A percentile compares a stretch with the other conserved stretches of the same genome.
Conservation (phyloP, 2,888 invertebrate genomes). For the Microctonus brassicae region DNA sequence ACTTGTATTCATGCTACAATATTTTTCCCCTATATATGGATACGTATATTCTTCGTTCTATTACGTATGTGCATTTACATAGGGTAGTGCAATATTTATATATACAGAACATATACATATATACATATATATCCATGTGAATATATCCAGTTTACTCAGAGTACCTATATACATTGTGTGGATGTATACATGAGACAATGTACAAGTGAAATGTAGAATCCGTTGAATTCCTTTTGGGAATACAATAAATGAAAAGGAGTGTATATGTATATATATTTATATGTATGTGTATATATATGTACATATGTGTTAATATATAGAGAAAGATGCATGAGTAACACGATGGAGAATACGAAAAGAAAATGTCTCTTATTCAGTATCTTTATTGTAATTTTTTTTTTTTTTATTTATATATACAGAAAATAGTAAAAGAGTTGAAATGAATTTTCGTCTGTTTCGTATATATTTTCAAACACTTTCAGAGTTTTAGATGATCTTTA, state of each 20-base stretch:
- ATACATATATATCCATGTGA: too few relatives aligned
- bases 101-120: conserved; percentile 6
- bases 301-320: too few relatives aligned
- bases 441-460: background rate
- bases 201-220: conserved; percentile 21
- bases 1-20: background rate
- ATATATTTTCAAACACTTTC: background rate
- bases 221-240: conserved; percentile 20
- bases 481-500: background rate
- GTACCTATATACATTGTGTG: conserved; percentile 1
- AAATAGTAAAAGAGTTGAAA: background rate
- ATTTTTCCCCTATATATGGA: too few relatives aligned
- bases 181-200: background rate
- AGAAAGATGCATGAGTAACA: too few relatives aligned
- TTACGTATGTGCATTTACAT: conserved; percentile 19
- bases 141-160: background rate
- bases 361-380: background rate
- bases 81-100: conserved; percentile 10
- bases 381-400: background rate
- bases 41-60: conserved; percentile 5
- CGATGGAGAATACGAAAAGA: background rate
- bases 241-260: conserved; percentile 14
- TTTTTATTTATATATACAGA: background rate
- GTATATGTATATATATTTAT: background rate
- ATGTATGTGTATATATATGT: too few relatives aligned